phyloP scores from a whole-genome alignment of 2,113 vertebrate species.

The Phainopepla nitens region DNA sequence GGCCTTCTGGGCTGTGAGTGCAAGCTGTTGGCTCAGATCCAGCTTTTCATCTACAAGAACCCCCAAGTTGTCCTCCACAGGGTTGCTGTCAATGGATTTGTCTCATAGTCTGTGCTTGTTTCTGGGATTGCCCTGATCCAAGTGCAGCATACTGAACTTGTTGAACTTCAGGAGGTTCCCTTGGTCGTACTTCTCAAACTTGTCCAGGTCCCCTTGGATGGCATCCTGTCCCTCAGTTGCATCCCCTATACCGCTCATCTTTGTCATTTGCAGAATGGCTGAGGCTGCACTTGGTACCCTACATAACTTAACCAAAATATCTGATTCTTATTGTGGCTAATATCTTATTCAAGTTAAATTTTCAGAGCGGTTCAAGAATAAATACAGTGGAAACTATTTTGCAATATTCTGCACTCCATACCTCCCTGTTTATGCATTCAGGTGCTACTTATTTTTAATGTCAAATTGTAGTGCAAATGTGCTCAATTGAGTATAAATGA shows the following conservation, averaged over 20 bases:
- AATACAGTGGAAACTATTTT: neutral
- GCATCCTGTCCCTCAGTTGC: neutral
- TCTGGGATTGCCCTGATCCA: neutral
- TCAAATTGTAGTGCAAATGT: neutral
- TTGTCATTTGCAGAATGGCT: neutral
- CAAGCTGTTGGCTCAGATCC: neutral
- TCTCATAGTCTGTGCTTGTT: neutral
- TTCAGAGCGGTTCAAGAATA: neutral
- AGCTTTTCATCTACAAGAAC: neutral
- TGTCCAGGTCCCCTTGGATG: neutral
- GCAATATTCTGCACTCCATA: neutral
- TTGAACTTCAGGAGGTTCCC: neutral
- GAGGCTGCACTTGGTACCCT: accelerated
- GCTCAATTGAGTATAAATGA: neutral
- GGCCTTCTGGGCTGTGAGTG: neutral
- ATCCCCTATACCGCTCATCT: neutral
- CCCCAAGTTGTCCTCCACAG: neutral
- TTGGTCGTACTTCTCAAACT: neutral
- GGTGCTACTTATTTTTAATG: neutral
- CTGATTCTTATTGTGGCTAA: neutral
- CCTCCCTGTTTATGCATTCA: neutral
- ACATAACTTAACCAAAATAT: neutral
- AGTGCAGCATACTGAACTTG: neutral
- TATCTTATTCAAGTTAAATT: neutral
- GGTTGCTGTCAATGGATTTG: neutral